Percentiles rank a stretch among this genome's conserved stretches.
phyloP scores from a whole-genome alignment of 92 coral and sea anemone genomes.

The Epizoanthus fatuus region DNA sequence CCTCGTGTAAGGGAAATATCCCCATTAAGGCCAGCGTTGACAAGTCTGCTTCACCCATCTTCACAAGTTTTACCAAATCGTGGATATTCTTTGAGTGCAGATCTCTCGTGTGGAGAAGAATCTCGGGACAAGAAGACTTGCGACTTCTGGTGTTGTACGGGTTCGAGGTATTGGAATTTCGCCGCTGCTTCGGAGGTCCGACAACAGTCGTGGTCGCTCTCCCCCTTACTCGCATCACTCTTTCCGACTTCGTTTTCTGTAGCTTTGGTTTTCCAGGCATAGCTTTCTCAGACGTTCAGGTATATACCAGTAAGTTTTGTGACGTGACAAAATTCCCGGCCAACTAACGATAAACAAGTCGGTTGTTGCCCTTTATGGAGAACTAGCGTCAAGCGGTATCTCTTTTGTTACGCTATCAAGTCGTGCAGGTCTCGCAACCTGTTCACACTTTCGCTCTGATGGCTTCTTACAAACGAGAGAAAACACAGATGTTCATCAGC shows the following conservation, averaged over 20 bases:
- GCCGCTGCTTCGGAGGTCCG: constrained; percentile 27
- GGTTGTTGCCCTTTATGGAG: neutral
- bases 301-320: neutral
- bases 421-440: neutral
- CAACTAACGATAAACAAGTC: neutral
- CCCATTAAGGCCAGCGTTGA: constrained; percentile 74
- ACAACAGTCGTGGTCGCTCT: constrained; percentile 18
- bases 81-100: constrained; percentile 70
- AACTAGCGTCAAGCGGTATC: too few relatives aligned
- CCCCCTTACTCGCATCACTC: constrained; percentile 20
- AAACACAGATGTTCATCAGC: neutral
- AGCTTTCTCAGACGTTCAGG: too few relatives aligned
- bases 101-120: constrained; percentile 71
- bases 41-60: constrained; percentile 79
- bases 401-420: neutral
- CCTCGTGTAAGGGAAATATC: constrained; percentile 80
- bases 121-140: constrained; percentile 80
- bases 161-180: constrained; percentile 44
- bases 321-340: neutral
- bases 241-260: constrained; percentile 50
- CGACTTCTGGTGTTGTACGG: constrained; percentile 55
- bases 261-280: constrained; percentile 41
- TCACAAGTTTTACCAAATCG: constrained; percentile 78
- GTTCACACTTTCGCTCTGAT: constrained; percentile 5
- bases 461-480: neutral